Evolutionary conservation across 2,888 invertebrate species (phyloP).

Genomic region (Cephalotes varians): DNA sequence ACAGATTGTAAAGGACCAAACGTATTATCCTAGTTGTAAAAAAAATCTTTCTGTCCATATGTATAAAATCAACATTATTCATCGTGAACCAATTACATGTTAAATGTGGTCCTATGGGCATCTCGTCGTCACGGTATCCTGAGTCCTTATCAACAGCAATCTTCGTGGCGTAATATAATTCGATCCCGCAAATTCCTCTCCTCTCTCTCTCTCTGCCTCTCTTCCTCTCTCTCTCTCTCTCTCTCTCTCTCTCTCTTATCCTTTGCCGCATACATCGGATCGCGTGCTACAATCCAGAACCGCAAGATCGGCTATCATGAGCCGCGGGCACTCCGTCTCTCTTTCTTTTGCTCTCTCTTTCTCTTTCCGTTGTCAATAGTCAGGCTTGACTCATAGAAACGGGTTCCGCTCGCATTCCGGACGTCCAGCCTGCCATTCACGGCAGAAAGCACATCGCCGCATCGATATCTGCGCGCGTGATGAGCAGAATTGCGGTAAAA

Average conservation of each 20-base stretch:
- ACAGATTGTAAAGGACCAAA: background rate
- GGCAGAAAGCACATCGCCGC: constrained; percentile 52
- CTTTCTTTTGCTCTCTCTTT: background rate
- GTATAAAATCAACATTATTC: constrained; percentile 12
- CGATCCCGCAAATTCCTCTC: constrained; percentile 66
- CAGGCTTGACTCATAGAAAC: constrained; percentile 81
- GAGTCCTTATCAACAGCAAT: constrained; percentile 47
- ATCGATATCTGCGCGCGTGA: constrained; percentile 24
- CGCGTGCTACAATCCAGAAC: constrained; percentile 74
- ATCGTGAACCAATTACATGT: constrained; percentile 49
- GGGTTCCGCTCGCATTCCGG: constrained; percentile 83
- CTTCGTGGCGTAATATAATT: constrained; percentile 69
- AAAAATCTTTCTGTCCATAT: background rate
- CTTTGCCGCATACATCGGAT: constrained; percentile 63
- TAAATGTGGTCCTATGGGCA: constrained; percentile 48
- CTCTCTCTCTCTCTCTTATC: constrained; percentile 1
- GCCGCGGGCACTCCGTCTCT: constrained; percentile 27
- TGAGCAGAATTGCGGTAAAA: background rate
- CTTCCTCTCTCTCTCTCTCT: too few species aligned
- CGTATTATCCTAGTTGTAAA: background rate
- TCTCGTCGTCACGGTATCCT: constrained; percentile 44
- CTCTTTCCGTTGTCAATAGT: constrained; percentile 77
- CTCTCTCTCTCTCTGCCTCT: background rate
- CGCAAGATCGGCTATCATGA: constrained; percentile 63
- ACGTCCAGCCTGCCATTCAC: constrained; percentile 71